phyloP scores from a whole-genome alignment of 30 jellyfish, hydroid and myxozoan species.

The Hydractinia echinata region DNA sequence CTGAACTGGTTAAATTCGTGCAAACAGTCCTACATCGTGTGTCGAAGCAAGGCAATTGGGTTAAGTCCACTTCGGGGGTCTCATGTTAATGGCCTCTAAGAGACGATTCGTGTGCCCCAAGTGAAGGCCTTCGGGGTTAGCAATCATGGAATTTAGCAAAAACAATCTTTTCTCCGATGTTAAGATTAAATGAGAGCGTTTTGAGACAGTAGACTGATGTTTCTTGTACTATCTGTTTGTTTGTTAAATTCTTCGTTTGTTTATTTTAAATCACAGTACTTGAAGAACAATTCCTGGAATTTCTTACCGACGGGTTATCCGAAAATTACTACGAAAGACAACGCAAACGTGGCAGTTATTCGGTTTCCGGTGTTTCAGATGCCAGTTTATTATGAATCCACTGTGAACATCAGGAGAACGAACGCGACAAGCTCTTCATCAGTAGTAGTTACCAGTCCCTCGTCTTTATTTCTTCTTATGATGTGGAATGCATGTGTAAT shows the following conservation, averaged over 20 bases:
- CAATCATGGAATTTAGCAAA: too few species aligned
- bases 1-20: too few species aligned
- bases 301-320: constrained; percentile 10
- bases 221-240: not conserved
- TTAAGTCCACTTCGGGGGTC: too few species aligned
- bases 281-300: constrained; percentile 18
- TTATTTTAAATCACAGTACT: constrained; percentile 6
- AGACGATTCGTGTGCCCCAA: too few species aligned
- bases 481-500: too few species aligned
- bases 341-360: constrained; percentile 19
- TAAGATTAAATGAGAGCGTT: too few species aligned
- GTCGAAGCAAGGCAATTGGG: too few species aligned
- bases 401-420: not conserved
- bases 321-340: not conserved
- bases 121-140: too few species aligned
- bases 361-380: constrained; percentile 14
- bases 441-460: not conserved
- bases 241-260: not conserved
- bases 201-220: too few species aligned
- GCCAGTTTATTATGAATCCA: not conserved
- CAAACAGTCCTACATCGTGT: too few species aligned
- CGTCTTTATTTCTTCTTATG: not conserved
- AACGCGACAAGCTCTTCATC: not conserved
- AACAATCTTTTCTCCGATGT: too few species aligned
- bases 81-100: too few species aligned